Evolutionary conservation across 2,888 invertebrate species (phyloP).

Genomic region (Cristatella mucedo): DNA sequence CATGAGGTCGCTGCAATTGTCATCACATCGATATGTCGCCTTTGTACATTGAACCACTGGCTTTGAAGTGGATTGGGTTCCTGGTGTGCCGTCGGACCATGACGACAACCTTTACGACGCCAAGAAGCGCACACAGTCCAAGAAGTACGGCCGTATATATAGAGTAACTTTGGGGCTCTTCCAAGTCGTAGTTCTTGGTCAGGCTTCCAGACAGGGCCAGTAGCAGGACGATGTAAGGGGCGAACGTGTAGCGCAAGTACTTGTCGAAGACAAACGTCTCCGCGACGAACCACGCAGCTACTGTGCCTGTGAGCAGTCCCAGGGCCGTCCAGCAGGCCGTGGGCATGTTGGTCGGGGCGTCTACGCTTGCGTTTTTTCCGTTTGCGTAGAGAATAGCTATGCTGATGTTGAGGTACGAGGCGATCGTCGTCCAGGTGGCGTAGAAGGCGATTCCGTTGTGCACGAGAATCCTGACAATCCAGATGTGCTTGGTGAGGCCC

Average conservation of each 20-base stretch:
- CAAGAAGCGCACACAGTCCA: constrained; percentile 10
- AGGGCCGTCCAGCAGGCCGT: constrained; percentile 21
- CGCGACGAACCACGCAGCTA: constrained; percentile 20
- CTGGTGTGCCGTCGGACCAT: constrained; percentile 12
- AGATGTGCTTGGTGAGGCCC: constrained; percentile 19
- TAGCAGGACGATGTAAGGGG: constrained; percentile 26
- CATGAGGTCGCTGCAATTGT: too few species aligned
- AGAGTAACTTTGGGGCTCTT: constrained; percentile 16
- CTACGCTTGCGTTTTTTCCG: constrained; percentile 14
- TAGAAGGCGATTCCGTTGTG: constrained; percentile 31
- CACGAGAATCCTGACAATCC: constrained; percentile 24
- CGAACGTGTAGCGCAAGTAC: constrained; percentile 27
- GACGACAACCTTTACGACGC: constrained; percentile 11
- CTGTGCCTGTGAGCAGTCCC: constrained; percentile 18
- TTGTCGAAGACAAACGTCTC: constrained; percentile 24
- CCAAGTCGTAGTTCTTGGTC: constrained; percentile 18
- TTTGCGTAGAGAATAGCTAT: constrained; percentile 20
- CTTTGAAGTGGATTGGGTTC: constrained; percentile 11
- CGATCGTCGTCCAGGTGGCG: constrained; percentile 27
- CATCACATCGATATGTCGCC: too few species aligned
- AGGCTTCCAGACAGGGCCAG: constrained; percentile 23
- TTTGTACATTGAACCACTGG: too few species aligned
- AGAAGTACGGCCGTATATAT: constrained; percentile 20
- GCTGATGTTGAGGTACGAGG: constrained; percentile 25
- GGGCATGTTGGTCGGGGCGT: constrained; percentile 13